These are phyloP conservation scores for Petromus typicus DNA, from an alignment of 2,113 vertebrate genomes.

Conservation along the genomic window DNA sequence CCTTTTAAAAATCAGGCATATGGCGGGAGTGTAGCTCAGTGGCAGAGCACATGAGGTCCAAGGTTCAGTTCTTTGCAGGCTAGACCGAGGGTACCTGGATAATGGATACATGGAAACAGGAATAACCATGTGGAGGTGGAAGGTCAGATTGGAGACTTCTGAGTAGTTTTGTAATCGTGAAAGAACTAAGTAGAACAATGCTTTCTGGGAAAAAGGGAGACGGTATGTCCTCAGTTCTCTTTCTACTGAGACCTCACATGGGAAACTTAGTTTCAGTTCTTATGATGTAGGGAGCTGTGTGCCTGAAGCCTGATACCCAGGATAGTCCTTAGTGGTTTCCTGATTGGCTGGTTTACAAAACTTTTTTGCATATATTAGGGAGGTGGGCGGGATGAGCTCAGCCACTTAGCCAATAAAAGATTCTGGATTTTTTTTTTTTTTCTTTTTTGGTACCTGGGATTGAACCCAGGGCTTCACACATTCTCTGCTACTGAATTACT, in stretches of 20 bases:
- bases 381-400: not conserved
- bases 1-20: not conserved
- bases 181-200: not conserved
- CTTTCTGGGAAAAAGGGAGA: not conserved
- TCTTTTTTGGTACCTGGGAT: not conserved
- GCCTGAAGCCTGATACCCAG: not conserved
- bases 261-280: not conserved
- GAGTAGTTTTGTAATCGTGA: not conserved
- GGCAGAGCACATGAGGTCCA: not conserved
- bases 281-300: not conserved
- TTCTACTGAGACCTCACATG: not conserved
- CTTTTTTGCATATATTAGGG: not conserved
- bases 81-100: not conserved
- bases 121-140: not conserved
- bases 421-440: not conserved
- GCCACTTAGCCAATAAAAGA: not conserved
- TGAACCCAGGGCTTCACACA: not conserved
- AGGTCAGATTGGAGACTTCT: not conserved
- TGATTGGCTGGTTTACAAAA: not conserved
- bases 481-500: not conserved
- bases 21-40: not conserved
- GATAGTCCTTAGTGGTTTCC: not conserved
- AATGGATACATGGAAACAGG: fast-evolving
- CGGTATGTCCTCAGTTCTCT: not conserved
- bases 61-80: not conserved